Base-by-base conservation (phyloP, 2,113 vertebrate genomes). In the Hepsetus odoe region DNA sequence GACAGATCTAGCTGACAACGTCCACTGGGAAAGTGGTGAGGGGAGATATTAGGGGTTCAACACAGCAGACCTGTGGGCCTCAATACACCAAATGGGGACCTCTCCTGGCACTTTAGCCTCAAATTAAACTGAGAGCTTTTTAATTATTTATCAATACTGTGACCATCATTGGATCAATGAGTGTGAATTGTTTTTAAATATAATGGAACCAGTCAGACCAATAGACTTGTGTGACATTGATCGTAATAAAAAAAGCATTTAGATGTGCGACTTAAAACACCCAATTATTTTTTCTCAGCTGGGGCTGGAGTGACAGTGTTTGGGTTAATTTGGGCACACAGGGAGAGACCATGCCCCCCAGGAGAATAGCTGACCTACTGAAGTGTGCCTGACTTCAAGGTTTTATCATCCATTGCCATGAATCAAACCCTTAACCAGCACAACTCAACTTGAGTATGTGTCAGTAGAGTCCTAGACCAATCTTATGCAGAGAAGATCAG, bases 101-200 rank as follows among this genome's bases (percentile, higher is more conserved):
- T 90, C 87, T 89, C 90, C 84, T 86, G 91, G 92, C 87, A 83
- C 86, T 85, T 86, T 84, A 89, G 82, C 80, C 92, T 90, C 93
- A 90, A 91, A 94, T 94, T 89, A 93, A 87, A 87, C 86, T 81
- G 91, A 93, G 91, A 94, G 91, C 90, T 87, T 93, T 94, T 94
- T 94, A 96, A 95, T 94, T 92, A 95, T 95, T 95, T 92, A 96
- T 95, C 92, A 94, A 95, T 94, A 95, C 90, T 74, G 87, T 93
- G 90, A 91, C 91, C 92, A 91, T 84, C 85, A 59, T 53, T 3
- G 2, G 93, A 94, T 94, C 90, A 91, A 92, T 92, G 88, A 88
- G 87, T 90, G 86, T 91, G 86, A 89, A 87, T 91, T 87, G 84
- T 93, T 95, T 94, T 95, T 92, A 90, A 94, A 92, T 89, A 86